phyloP scores from a whole-genome alignment of 2,113 vertebrate genomes.

The Hippolais icterina region DNA sequence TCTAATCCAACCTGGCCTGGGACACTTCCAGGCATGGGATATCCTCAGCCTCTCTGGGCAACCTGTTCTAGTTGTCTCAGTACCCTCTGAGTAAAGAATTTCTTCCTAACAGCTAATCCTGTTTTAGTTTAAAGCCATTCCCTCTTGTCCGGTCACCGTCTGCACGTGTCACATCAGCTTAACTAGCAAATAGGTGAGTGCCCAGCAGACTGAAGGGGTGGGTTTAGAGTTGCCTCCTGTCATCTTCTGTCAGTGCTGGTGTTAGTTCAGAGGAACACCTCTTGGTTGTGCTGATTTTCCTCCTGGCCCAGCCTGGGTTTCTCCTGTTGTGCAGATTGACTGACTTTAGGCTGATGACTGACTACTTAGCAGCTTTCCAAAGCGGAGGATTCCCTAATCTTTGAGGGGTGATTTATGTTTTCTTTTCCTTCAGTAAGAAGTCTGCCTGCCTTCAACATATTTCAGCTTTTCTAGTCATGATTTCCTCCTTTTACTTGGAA shows the following conservation, averaged over 20 bases:
- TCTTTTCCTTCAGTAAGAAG: background rate
- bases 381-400: background rate
- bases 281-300: background rate
- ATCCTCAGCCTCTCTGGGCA: background rate
- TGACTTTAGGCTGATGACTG: background rate
- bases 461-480: background rate
- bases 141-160: background rate
- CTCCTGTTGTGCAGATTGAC: rapidly evolving
- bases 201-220: background rate
- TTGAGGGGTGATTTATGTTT: background rate
- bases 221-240: background rate
- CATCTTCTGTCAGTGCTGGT: background rate
- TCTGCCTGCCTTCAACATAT: background rate
- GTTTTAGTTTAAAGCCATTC: background rate
- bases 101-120: background rate
- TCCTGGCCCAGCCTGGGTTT: background rate
- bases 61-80: background rate
- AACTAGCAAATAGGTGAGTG: background rate
- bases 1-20: no score
- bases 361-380: background rate
- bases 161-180: background rate
- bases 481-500: background rate
- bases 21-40: background rate
- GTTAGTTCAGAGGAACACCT: background rate
- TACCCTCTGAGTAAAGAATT: background rate